Base-by-base conservation (phyloP, 2,113 vertebrate genomes). In the Excalfactoria chinensis region DNA sequence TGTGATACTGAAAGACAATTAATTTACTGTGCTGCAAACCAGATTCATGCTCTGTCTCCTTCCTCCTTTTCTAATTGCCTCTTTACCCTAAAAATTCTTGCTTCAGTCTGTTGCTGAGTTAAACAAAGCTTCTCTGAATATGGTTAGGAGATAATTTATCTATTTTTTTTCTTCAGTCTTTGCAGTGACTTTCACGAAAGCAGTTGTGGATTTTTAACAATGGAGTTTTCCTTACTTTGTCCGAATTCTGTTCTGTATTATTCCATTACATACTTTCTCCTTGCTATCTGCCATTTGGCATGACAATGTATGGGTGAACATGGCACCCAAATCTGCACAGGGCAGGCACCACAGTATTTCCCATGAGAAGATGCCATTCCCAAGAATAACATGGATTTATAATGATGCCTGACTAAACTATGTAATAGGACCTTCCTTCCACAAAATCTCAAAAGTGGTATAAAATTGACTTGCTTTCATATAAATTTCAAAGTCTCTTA, bases 401-500 rank as follows among this genome's bases (percentile, higher is more conserved):
- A 40, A 26, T 63, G 32, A 68, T 11, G 11, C 35, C 41, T 55
- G 41, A 18, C 69, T 28, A 19, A 69, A 35, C 21, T 32, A 53
- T 28, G 25, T 17, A 48, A 22, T 43, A 23, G 53, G 13, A 3
- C 23, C 20, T 55, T 30, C 30, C 14, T 62, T 2, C 4, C 12
- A 3, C 5, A 49, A 7, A 8, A 73, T 10, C 34, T 56, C 46
- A 43, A 60, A n/a, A 0, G 1, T 43, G 10, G 20, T 53, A 15
- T 13, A 25, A 13, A 19, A 16, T 25, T 43, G 25, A 62, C 60
- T 73, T n/a, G 12, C 48, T 55, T 62, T 55, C 30, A 30, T 56
- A 30, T 0, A 30, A 32, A 13, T 56, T 72, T 78, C 53, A 67
- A 6, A 26, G 23, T 6, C 3, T 72, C 46, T 71, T 83, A 44